A percentile compares a stretch with the other conserved stretches of the same genome.
phyloP scores from a whole-genome alignment of 2,888 invertebrate species.

The Aproaerema taeniolella region DNA sequence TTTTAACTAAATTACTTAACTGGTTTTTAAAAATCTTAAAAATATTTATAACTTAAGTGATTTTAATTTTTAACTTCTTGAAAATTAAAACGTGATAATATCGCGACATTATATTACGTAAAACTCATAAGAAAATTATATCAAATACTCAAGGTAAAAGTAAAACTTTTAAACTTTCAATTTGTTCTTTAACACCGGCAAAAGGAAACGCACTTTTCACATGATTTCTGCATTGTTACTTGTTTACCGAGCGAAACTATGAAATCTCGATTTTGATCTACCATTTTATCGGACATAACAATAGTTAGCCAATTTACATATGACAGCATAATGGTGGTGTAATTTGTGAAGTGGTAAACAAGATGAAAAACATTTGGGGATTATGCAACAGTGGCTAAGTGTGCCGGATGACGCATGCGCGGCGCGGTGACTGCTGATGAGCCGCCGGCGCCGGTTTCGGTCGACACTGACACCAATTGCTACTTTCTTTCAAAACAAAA shows the following conservation, averaged over 20 bases:
- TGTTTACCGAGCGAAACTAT: slow-evolving; percentile 18
- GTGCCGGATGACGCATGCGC: slow-evolving; percentile 59
- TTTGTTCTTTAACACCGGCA: slow-evolving; percentile 1
- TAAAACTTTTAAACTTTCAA: slow-evolving; percentile 3
- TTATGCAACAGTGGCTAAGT: slow-evolving; percentile 46
- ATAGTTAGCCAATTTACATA: slow-evolving; percentile 33
- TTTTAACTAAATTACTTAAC: too few relatives aligned
- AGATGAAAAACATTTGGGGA: slow-evolving; percentile 41
- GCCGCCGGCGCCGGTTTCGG: slow-evolving; percentile 49
- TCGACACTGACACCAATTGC: slow-evolving; percentile 64
- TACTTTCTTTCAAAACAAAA: slow-evolving; percentile 58
- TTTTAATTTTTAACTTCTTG: too few relatives aligned
- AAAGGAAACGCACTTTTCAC: slow-evolving; percentile 18
- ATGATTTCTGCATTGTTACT: slow-evolving; percentile 22
- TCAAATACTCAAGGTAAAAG: too few relatives aligned
- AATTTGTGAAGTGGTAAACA: slow-evolving; percentile 27
- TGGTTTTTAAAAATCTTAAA: too few relatives aligned
- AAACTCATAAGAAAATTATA: too few relatives aligned
- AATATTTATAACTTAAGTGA: too few relatives aligned
- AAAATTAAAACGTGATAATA: too few relatives aligned
- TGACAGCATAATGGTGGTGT: slow-evolving; percentile 1
- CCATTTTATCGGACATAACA: slow-evolving; percentile 27
- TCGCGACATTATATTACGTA: too few relatives aligned
- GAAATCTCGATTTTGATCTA: slow-evolving; percentile 25
- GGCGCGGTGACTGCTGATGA: slow-evolving; percentile 48